Evolutionary conservation across 2,888 invertebrate genomes (phyloP).

Genomic region (Eupithecia pulchellata): DNA sequence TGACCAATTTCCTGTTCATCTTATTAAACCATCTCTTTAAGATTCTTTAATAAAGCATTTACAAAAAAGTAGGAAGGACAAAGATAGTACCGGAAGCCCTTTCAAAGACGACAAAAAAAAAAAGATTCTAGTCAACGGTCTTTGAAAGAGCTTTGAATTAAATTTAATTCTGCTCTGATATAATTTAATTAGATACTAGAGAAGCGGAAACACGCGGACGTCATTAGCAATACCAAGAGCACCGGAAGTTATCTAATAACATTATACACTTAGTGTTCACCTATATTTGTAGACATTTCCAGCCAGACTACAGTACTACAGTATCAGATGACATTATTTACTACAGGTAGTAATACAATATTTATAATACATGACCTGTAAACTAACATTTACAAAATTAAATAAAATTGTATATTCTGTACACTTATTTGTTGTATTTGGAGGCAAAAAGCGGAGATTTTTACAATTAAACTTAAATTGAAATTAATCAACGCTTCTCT

Average conservation of each 20-base stretch:
- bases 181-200: neutral
- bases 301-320: too few species aligned
- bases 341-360: too few species aligned
- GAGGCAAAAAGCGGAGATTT: neutral
- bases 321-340: too few species aligned
- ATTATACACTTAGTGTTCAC: too few species aligned
- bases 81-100: slow-evolving; percentile 1
- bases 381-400: too few species aligned
- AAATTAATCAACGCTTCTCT: neutral
- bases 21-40: neutral
- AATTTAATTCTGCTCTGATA: neutral
- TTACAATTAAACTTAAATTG: neutral
- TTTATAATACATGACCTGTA: too few species aligned
- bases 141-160: slow-evolving; percentile 6
- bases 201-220: neutral
- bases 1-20: neutral
- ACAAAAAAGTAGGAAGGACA: neutral
- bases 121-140: neutral
- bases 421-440: neutral
- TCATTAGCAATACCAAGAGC: neutral
- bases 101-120: neutral
- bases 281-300: too few species aligned
- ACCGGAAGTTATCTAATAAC: neutral
- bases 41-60: neutral
- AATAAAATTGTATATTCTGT: too few species aligned